Percentiles rank a stretch among this genome's conserved stretches.
Conservation (phyloP, 2,113 vertebrate species). For the Chaetops frenatus region DNA sequence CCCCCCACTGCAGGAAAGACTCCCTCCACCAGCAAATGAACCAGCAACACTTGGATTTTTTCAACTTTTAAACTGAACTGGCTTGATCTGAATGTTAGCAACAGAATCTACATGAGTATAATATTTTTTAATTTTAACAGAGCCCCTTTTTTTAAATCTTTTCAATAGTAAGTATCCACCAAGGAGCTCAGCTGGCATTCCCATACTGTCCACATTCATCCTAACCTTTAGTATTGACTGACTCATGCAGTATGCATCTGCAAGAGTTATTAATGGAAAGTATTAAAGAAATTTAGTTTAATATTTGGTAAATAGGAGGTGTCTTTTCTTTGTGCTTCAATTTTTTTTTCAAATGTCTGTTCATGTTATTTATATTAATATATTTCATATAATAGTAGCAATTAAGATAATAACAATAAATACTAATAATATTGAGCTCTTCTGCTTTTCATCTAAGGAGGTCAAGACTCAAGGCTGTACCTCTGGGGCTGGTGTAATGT, state of each 20-base stretch:
- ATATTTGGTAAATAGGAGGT: constrained; percentile 33
- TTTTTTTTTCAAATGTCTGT: not conserved
- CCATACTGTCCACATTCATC: not conserved
- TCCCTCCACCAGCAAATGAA: not conserved
- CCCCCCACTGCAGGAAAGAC: rapidly evolving
- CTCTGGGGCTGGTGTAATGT: not conserved
- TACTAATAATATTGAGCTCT: constrained; percentile 21
- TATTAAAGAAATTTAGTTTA: not conserved
- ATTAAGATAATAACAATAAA: constrained; percentile 61
- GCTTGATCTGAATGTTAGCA: not conserved
- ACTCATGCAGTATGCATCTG: not conserved
- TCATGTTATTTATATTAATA: constrained; percentile 37
- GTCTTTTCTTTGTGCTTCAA: not conserved
- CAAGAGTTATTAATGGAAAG: constrained; percentile 33
- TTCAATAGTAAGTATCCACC: not conserved
- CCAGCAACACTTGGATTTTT: not conserved
- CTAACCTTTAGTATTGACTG: constrained; percentile 7
- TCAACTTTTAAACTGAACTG: not conserved
- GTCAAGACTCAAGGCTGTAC: constrained; percentile 15
- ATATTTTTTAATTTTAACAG: not conserved
- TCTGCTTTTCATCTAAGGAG: constrained; percentile 54
- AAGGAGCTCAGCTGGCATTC: not conserved
- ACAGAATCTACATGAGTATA: not conserved
- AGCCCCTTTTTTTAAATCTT: not conserved
- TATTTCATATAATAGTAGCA: constrained; percentile 34